Evolutionary conservation across 2,888 invertebrate genomes (phyloP).

Genomic region (Nipponacmea schrenckii): DNA sequence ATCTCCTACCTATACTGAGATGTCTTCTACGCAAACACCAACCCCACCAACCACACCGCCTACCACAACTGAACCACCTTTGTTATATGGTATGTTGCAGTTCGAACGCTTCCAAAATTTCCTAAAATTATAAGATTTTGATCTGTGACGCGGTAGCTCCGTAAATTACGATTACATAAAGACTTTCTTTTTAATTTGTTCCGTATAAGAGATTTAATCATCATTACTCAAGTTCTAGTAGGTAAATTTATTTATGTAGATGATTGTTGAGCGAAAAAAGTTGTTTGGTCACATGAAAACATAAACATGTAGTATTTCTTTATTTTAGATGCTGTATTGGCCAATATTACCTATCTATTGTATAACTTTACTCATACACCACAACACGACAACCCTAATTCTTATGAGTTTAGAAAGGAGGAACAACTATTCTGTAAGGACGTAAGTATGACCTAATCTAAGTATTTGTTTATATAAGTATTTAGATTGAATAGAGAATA

Average conservation of each 20-base stretch:
- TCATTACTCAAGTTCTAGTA: no score
- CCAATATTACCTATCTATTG: slow-evolving; percentile 9
- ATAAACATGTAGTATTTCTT: neutral
- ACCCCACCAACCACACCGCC: slow-evolving; percentile 12
- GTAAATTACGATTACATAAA: no score
- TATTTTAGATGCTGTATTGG: slow-evolving; percentile 1
- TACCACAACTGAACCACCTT: slow-evolving; percentile 10
- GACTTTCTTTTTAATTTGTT: no score
- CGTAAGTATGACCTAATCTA: neutral
- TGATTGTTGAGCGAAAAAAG: no score
- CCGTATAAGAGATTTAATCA: no score
- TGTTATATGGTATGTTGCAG: neutral
- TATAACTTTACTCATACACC: slow-evolving; percentile 23
- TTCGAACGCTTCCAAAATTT: no score
- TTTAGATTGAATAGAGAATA: no score
- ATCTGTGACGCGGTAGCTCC: no score
- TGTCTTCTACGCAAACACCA: neutral
- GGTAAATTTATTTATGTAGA: no score
- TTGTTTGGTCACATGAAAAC: no score
- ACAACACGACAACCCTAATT: slow-evolving; percentile 22
- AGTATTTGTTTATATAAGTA: no score
- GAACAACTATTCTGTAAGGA: slow-evolving; percentile 17
- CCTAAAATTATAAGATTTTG: no score
- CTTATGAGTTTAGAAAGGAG: slow-evolving; percentile 11
- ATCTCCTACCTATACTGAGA: neutral